Base-by-base conservation (phyloP, 2,113 vertebrate species). In the Hippocampus barbouri region DNA sequence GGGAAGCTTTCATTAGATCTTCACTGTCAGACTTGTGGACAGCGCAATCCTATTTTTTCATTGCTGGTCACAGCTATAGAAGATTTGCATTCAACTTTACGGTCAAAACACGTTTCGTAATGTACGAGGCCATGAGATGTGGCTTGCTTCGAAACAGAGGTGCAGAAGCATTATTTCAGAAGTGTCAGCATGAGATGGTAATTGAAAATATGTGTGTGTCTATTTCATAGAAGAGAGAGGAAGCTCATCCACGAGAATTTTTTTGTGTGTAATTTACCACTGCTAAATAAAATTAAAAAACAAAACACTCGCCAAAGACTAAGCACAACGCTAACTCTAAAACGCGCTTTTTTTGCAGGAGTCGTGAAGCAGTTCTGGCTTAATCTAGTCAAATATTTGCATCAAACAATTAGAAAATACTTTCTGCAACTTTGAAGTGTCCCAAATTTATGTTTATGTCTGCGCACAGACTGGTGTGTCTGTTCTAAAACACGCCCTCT, bases 11-110 rank as follows among this genome's bases (percentile, higher is more conserved):
- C 80, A 69, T 49, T 59, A 2, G 23, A 73, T 30, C 69, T 57
- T 72, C 72, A 67, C 30, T 71, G 74, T 78, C 8, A 64, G 60
- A 68, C 70, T 9, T 62, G 21, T 43, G 63, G 21, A 43, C n/a
- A 2, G 59, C 20, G 23, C 8, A 30, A 60, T 25, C 5, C 4
- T 6, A 6, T 12, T 30, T 60, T 12, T 57, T 57, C 3, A 11
- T 57, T 11, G 54, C 21, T n/a, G 54, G 11, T 57, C 49, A 51
- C 49, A 51, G 1, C 20, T 21, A 21, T 21, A 20, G 18, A 51
- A 21, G 16, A 8, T 51, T 51, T 21, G 18, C 18, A 21, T 51
- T 51, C 6, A 51, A 21, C 18, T 51, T 51, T 51, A 51, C 16
- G 9, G 45, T 15, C 12, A 2, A 15, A 15, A 7, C 18, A 51